Evolutionary conservation across 2,797 vertebrate genomes (phyloP), one percentile per base, ranked within the genome.

Genomic region (Morus bassanus): DNA sequence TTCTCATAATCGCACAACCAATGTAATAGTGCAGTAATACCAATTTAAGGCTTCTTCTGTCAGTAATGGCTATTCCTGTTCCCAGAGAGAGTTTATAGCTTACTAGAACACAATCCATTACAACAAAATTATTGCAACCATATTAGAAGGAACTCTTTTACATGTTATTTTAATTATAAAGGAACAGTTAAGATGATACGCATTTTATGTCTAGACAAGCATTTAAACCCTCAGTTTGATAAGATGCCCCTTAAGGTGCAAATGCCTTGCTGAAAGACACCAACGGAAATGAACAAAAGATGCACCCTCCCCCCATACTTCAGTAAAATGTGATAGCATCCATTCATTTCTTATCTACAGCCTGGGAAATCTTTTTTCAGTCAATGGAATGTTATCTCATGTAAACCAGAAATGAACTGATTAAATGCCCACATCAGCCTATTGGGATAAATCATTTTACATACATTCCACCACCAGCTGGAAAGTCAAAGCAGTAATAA

Each of bases 351-450:
- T 89, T 94, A 93, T 72, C 60, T 93, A 60, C 10, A 82, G 31
- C 33, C 60, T 72, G 45, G 39, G 51, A 91, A 92, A 77, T 61
- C 35, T 63, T 75, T 77, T 89, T 88, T 53, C 60, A 56, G 33
- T 76, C 80, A 90, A 59, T n/a, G n/a, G 76, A 90, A 88, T 50
- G 24, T 59, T 89, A 82, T 60, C 69, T 73, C 56, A 60, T 46
- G 70, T 87, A 89, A 95, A 90, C 33, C 45, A 89, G 64, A 93
- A 93, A 92, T 31, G 1, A 94, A 91, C 53, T 76, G 82, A 86
- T 41, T 63, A 92, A 93, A 69, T 67, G 67, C 53, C 53, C 27
- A 6, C 48, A 87, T 51, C 48, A 70, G 24, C 70, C 50, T 87
- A 33, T 2, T 6, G 33, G 56, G n/a, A 91, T 74, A 93, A 89